These are phyloP conservation scores for Cantharis rufa DNA, from an alignment of 2,888 invertebrate species.

Conservation along the genomic window DNA sequence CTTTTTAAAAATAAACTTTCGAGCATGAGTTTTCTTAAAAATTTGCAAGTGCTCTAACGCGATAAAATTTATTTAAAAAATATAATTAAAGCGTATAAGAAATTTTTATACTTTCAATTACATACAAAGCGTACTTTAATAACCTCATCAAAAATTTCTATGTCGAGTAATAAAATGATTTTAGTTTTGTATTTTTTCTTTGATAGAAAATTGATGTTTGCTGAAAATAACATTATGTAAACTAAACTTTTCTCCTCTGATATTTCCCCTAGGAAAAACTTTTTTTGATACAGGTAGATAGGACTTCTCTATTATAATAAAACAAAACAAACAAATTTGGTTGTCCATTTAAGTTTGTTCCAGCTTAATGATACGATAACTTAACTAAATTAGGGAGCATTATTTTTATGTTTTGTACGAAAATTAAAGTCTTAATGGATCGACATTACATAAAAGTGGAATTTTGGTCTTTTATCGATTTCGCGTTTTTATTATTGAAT, in stretches of 20 bases:
- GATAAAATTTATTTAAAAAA: not conserved
- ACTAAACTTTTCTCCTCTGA: conserved; percentile 24
- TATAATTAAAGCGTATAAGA: not conserved
- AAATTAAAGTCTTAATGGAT: not conserved
- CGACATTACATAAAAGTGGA: not conserved
- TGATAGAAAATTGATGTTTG: not conserved
- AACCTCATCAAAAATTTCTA: not conserved
- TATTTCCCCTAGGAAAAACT: conserved; percentile 22
- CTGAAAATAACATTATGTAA: conserved; percentile 14
- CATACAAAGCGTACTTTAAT: not conserved
- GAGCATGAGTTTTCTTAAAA: not conserved
- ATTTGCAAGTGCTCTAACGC: not conserved
- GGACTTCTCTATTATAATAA: conserved; percentile 8
- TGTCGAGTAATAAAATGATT: not conserved
- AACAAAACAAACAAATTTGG: conserved; percentile 1
- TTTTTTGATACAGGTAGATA: conserved; percentile 14
- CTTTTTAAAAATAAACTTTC: not conserved
- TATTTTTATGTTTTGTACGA: not conserved
- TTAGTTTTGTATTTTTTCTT: not conserved
- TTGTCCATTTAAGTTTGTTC: not conserved
- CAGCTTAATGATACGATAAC: not conserved
- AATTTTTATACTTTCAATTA: not conserved
- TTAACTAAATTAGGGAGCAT: not conserved
- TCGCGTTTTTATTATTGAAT: not conserved
- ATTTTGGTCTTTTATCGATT: not conserved